These are phyloP conservation scores for Puma concolor DNA, from an alignment of 2,113 vertebrate species.

Conservation along the genomic window DNA sequence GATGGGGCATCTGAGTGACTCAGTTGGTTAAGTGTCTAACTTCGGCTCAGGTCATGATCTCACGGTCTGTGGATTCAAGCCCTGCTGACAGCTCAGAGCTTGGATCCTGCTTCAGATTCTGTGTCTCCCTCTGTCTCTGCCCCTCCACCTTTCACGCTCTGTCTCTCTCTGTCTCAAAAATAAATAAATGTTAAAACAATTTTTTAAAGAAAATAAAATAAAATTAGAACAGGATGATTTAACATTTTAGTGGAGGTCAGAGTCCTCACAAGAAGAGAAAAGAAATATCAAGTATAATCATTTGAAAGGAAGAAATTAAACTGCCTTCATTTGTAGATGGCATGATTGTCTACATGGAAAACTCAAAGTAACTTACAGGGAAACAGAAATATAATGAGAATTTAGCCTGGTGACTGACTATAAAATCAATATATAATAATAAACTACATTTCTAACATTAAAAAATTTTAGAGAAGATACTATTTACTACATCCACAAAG, in stretches of 20 bases:
- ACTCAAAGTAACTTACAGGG: not conserved
- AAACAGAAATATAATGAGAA: slow-evolving; percentile 26
- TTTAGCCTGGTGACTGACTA: not conserved
- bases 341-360: not conserved
- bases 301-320: slow-evolving; percentile 23
- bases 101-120: no score
- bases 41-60: no score
- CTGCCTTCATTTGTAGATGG: not conserved
- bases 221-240: not conserved
- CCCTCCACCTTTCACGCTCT: no score
- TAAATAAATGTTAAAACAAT: no score
- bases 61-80: no score
- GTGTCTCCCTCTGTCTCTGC: no score
- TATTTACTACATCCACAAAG: not conserved
- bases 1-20: no score
- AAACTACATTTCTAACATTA: not conserved
- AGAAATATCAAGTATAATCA: not conserved
- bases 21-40: no score
- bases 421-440: slow-evolving; percentile 41
- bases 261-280: not conserved
- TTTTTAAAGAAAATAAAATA: not conserved
- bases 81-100: no score
- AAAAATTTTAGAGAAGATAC: not conserved
- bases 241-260: not conserved
- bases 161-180: no score